Evolutionary conservation across 2,888 invertebrate species (phyloP).

Genomic region (Drosophila basisetae): DNA sequence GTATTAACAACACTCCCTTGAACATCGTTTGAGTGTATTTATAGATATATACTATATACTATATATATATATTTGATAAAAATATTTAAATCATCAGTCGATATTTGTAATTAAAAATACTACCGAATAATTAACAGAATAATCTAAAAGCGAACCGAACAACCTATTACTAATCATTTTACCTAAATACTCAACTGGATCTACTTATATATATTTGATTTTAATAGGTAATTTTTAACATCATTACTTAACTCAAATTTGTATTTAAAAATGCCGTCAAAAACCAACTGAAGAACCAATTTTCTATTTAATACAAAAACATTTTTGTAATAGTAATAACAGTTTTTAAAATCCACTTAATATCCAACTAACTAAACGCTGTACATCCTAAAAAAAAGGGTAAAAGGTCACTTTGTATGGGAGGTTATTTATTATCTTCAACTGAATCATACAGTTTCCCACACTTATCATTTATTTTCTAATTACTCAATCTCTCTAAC

Average conservation of each 20-base stretch:
- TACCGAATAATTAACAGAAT: not conserved
- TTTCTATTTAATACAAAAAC: not conserved
- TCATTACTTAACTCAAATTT: not conserved
- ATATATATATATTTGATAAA: not conserved
- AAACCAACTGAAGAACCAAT: not conserved
- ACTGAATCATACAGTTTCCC: constrained; percentile 7
- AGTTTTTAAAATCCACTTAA: not conserved
- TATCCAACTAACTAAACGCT: not conserved
- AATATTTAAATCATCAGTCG: not conserved
- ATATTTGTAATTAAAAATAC: not conserved
- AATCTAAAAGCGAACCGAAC: not conserved
- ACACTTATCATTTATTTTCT: constrained; percentile 21
- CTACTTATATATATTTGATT: not conserved
- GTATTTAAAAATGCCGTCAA: not conserved
- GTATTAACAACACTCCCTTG: not conserved
- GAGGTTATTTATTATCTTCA: not conserved
- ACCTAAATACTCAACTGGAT: not conserved
- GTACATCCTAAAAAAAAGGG: not conserved
- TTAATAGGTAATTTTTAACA: not conserved
- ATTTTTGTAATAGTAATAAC: not conserved
- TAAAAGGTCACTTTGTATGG: not conserved
- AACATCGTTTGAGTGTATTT: not conserved
- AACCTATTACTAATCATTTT: not conserved
- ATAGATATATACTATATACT: no score
- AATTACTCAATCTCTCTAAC: constrained; percentile 6